Evolutionary conservation across 2,888 invertebrate genomes (phyloP), one percentile per base, ranked within the genome.

Genomic region (Caenorhabditis macrosperma): DNA sequence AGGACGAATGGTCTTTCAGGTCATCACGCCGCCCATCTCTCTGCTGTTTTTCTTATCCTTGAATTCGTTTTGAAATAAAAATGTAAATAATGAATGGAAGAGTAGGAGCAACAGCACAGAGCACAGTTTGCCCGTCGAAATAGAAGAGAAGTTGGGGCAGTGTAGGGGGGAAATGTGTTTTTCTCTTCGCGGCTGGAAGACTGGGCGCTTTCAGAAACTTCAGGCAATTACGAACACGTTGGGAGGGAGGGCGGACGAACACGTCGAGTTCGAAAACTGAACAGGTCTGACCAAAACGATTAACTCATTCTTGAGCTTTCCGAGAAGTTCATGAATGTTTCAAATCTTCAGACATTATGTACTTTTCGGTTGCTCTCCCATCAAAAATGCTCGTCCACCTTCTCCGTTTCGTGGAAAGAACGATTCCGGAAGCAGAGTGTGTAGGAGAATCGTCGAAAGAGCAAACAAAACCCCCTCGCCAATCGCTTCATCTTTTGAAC

Each of bases 401-500:
- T 44, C 33, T 33, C 10, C 33, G 17, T 5, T 4, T 17, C 20
- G 44, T 33, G 5, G 6, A 20, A 44, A 4, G 17, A 44, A 38
- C 38, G 15, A 3, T 17, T 44, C 20, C 9, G 15, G 7, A 15
- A 38, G 38, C 38, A 63, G 50, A n/a, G 20, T 28, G n/a, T 24
- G 30, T 38, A 30, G 24, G 35, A n/a, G 33, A n/a, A 30, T 48
- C 26, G 44, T 46, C 35, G 38, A 26, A n/a, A 7, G 20, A 60
- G 57, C 52, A 60, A 57, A 60, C 52, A 52, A 69, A 60, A 66
- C 38, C 60, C 10, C 17, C 44, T 44, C 9, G 20, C 20, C 46
- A 30, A 60, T 52, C 60, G 41, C 60, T 52, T 69, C 68, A 60
- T 69, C 68, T 69, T 26, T 67, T 20, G 41, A 54, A 2, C 28